Evolutionary conservation across 2,888 invertebrate species (phyloP).

Genomic region (Thera obeliscata): DNA sequence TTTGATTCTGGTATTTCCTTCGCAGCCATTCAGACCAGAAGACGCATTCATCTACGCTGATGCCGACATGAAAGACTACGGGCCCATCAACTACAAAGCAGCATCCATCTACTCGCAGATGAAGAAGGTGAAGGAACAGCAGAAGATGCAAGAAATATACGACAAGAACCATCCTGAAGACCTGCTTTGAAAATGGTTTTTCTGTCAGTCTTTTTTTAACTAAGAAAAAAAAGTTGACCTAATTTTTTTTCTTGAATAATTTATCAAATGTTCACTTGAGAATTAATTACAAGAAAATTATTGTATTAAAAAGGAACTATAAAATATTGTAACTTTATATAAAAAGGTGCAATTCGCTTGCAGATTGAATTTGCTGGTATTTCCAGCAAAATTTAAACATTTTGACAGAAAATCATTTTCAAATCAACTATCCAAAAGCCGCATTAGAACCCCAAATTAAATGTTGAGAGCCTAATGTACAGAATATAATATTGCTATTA

Average conservation of each 20-base stretch:
- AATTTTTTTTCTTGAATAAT: neutral
- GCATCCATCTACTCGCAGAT: slow-evolving; percentile 92
- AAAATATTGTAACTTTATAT: neutral
- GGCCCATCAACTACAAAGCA: slow-evolving; percentile 96
- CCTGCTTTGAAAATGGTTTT: slow-evolving; percentile 52
- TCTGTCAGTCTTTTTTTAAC: neutral
- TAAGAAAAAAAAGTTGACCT: neutral
- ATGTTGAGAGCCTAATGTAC: slow-evolving; percentile 45
- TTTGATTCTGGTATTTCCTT: neutral
- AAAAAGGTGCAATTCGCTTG: neutral
- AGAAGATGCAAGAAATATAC: slow-evolving; percentile 74
- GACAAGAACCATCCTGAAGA: slow-evolving; percentile 72
- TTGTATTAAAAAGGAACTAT: neutral
- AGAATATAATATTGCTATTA: slow-evolving; percentile 41
- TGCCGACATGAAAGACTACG: slow-evolving; percentile 94
- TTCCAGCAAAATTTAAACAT: too few species aligned
- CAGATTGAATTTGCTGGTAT: too few species aligned
- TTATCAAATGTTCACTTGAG: neutral
- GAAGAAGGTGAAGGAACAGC: slow-evolving; percentile 86
- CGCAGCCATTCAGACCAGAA: slow-evolving; percentile 91
- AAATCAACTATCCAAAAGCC: slow-evolving; percentile 12
- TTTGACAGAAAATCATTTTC: slow-evolving; percentile 16
- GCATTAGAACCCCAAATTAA: slow-evolving; percentile 34
- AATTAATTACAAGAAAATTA: neutral
- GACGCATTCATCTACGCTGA: slow-evolving; percentile 94